A percentile compares a stretch with the other conserved stretches of the same genome.
These are phyloP conservation scores for Grapholita molesta DNA, from an alignment of 1,140 invertebrate species.

Conservation along the genomic window DNA sequence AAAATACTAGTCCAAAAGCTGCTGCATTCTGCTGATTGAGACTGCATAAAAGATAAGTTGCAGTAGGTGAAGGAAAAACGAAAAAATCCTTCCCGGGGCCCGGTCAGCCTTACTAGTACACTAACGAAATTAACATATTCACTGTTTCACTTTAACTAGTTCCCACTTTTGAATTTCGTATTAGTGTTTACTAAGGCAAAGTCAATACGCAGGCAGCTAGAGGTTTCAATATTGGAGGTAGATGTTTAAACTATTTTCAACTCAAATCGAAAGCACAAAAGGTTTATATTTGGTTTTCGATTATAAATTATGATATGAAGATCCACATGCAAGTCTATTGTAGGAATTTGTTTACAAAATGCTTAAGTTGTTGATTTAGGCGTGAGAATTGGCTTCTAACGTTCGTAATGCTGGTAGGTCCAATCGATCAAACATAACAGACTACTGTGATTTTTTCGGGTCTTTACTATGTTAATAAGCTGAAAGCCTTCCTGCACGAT, in stretches of 20 bases:
- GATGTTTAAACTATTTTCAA: background rate
- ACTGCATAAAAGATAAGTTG: slow-evolving; percentile 11
- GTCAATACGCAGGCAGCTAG: slow-evolving; percentile 42
- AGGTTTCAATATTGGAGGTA: slow-evolving; percentile 20
- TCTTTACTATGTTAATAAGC: slow-evolving; percentile 37
- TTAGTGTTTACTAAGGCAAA: slow-evolving; percentile 60
- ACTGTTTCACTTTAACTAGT: slow-evolving; percentile 69
- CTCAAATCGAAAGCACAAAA: background rate
- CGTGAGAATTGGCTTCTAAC: slow-evolving; percentile 40
- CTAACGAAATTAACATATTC: slow-evolving; percentile 64
- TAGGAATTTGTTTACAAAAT: slow-evolving; percentile 40
- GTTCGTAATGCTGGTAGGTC: slow-evolving; percentile 64
- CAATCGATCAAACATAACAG: slow-evolving; percentile 48
- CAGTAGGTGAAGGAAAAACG: background rate
- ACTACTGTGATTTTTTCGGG: slow-evolving; percentile 44
- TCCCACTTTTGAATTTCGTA: slow-evolving; percentile 58
- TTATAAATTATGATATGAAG: slow-evolving; percentile 24
- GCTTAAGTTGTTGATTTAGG: slow-evolving; percentile 56
- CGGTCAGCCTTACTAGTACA: slow-evolving; percentile 1
- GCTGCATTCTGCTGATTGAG: slow-evolving; percentile 23
- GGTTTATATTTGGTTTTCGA: background rate
- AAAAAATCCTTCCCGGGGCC: background rate
- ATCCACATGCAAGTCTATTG: slow-evolving; percentile 25
- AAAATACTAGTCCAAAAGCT: slow-evolving; percentile 33
- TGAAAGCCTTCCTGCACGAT: slow-evolving; percentile 26